Percentiles rank a stretch among this genome's conserved stretches.
phyloP scores from a whole-genome alignment of 2,888 invertebrate genomes.

The Timema podura region DNA sequence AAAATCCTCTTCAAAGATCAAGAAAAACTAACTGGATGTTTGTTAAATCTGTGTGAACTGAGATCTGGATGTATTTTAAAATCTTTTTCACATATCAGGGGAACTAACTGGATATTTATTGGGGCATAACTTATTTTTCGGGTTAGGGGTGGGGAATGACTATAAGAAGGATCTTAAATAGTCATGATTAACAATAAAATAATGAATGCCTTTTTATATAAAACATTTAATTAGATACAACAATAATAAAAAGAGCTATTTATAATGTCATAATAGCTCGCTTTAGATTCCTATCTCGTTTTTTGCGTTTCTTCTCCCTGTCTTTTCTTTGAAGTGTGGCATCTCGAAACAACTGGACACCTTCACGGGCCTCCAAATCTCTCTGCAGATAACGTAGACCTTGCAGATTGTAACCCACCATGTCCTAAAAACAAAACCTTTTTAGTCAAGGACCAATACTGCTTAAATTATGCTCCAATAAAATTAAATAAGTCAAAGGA shows the following conservation, averaged over 20 bases:
- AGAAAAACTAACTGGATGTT: no score
- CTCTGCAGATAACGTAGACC: conserved; percentile 72
- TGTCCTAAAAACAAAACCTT: conserved; percentile 56
- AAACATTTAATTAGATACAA: no score
- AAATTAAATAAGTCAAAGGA: neutral
- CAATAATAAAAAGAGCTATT: conserved; percentile 18
- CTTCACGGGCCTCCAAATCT: conserved; percentile 69
- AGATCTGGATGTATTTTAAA: no score
- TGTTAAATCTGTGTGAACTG: no score
- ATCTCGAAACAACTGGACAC: conserved; percentile 73
- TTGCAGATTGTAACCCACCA: conserved; percentile 80
- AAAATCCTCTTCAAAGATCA: no score
- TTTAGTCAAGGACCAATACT: conserved; percentile 11
- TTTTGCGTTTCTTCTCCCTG: conserved; percentile 58
- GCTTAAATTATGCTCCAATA: neutral
- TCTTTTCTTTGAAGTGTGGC: conserved; percentile 60
- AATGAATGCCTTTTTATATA: no score
- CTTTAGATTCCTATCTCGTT: conserved; percentile 59
- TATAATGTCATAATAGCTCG: conserved; percentile 52
- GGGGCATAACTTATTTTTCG: no score
- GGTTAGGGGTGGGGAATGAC: no score
- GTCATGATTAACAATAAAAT: no score
- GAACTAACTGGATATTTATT: no score
- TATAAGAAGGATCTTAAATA: no score
- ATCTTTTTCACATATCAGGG: no score